Evolutionary conservation across 2,797 vertebrate genomes (phyloP), one percentile per base, ranked within the genome.

Genomic region (Phrynocephalus vlangalii): DNA sequence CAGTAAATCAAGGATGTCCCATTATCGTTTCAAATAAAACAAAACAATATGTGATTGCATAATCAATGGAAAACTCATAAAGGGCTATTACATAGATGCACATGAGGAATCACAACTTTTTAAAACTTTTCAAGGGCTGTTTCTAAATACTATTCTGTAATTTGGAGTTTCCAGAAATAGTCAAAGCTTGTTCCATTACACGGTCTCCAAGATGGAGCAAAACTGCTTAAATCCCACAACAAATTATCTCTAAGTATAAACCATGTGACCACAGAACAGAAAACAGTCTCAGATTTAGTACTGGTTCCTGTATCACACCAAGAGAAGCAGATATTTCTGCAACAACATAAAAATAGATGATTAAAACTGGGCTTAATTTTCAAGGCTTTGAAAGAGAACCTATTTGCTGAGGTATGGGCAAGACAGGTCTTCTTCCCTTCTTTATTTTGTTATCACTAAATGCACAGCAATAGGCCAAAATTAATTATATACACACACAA

Each of bases 81-180:
- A 67, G 1, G 48, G 3, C 48, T 70, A 75, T 26, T 84, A 66
- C 22, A 84, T 22, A 20, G 33, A 33, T 44, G 30, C 72, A 76
- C 7, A 68, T 24, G 68, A 15, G 75, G 48, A 67, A 38, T 22
- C 30, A 38, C 10, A 13, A 26, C 20, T 83, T 44, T 44, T 44
- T 44, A 44, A 44, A 44, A 44, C 38, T 44, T 44, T 44, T 44
- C 38, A 44, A 50, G 52, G 6, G 26, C 44, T 87, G 16, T 68
- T 70, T 44, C 63, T 84, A 90, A 80, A 80, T 70, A 56, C 60
- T 79, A 50, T 71, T 88, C 75, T 60, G 70, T 72, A 15, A 66
- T 84, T 80, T 91, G 0, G 44, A 72, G 67, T 67, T 89, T 84
- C 71, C 77, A 82, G 48, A 79, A 90, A 81, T 11, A 73, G 66